Percentiles rank a stretch among this genome's conserved stretches.
These are phyloP conservation scores for Vicugna pacos DNA, from an alignment of 2,113 vertebrate genomes.

Conservation along the genomic window DNA sequence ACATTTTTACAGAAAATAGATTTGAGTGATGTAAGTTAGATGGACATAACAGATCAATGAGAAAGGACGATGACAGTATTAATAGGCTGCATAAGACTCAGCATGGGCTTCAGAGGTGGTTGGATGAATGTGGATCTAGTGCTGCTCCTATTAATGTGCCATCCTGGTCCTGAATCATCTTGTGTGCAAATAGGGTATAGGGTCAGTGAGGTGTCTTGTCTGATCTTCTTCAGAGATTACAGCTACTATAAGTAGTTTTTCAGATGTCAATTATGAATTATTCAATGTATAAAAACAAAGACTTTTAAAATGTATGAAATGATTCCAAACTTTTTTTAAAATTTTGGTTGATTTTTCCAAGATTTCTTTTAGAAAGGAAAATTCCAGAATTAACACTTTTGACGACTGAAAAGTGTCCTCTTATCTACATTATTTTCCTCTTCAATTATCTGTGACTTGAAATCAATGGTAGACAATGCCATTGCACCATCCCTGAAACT, in stretches of 20 bases:
- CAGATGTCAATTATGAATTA: neutral
- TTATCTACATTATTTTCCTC: neutral
- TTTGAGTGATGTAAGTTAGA: neutral
- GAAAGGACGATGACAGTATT: no score
- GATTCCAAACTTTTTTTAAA: neutral
- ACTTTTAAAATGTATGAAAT: neutral
- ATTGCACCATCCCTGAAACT: no score
- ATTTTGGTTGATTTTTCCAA: neutral
- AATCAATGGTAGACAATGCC: neutral
- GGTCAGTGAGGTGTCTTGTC: rapidly evolving
- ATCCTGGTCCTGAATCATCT: neutral
- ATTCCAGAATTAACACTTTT: neutral
- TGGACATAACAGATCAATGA: neutral
- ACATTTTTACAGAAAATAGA: neutral
- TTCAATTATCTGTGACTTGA: neutral
- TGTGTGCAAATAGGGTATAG: neutral
- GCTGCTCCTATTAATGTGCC: rapidly evolving
- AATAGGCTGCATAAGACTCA: neutral
- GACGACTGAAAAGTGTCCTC: neutral
- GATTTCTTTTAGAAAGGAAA: neutral
- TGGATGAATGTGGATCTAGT: no score
- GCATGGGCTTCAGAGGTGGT: no score
- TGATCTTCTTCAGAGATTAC: neutral
- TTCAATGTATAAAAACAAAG: neutral
- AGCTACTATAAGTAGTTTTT: no score